Conservation (phyloP, 2,888 invertebrate genomes). For the Lapara coniferarum region DNA sequence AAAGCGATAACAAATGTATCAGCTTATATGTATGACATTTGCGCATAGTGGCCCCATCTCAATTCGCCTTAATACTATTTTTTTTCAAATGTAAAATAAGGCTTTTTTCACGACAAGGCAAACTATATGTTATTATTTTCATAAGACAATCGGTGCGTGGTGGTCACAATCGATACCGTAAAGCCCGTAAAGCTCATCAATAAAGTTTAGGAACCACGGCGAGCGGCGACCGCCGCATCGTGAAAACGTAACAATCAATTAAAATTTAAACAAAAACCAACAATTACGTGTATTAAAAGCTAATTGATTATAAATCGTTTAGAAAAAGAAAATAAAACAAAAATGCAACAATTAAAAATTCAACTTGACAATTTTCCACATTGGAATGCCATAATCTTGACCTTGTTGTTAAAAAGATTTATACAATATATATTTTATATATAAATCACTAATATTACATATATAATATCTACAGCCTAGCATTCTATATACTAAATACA, state of each 20-base stretch:
- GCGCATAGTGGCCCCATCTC: conserved; percentile 71
- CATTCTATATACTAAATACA: conserved; percentile 75
- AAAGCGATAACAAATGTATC: conserved; percentile 31
- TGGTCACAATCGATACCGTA: conserved; percentile 44
- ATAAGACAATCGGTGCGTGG: conserved; percentile 50
- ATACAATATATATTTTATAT: conserved; percentile 47
- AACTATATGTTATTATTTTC: conserved; percentile 48
- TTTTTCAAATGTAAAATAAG: conserved; percentile 65
- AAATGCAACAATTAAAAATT: conserved; percentile 53
- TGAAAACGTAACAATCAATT: conserved; percentile 68
- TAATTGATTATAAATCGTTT: conserved; percentile 43
- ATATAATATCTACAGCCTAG: conserved; percentile 75
- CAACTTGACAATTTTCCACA: conserved; percentile 51
- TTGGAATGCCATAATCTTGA: conserved; percentile 62
- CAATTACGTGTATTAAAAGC: conserved; percentile 55
- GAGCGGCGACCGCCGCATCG: conserved; percentile 47
- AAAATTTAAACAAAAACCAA: conserved; percentile 66
- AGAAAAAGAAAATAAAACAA: conserved; percentile 40
- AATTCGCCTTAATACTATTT: conserved; percentile 66
- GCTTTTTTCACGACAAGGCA: conserved; percentile 68
- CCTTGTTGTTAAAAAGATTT: conserved; percentile 54
- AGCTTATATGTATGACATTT: conserved; percentile 35
- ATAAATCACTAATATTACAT: conserved; percentile 66
- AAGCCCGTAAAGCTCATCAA: conserved; percentile 51
- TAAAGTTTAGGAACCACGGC: conserved; percentile 63